Evolutionary conservation across 2,888 invertebrate species (phyloP), one percentile per base, ranked within the genome.

Genomic region (Listrodromus nycthemerus): DNA sequence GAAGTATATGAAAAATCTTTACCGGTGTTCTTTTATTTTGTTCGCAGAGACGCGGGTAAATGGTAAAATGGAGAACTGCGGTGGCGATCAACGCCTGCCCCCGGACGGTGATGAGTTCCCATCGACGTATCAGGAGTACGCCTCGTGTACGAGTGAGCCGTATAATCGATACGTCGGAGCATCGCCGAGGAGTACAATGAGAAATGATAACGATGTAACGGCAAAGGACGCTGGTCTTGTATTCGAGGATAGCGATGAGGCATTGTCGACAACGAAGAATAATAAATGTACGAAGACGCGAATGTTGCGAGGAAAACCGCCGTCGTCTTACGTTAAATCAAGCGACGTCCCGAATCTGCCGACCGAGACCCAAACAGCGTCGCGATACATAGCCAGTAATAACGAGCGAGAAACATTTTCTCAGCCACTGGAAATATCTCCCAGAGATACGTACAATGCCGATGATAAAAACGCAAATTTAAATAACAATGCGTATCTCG

Each of bases 31-130:
- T 73, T 52, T 69, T 61, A 58, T 61, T 74, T 50, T 79, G 37
- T 65, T 70, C 24, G 86, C 88, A 71, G 90, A 93, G 93, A 90
- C 89, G 86, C 90, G 70, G 87, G 92, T 90, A 89, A 89, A 93
- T 92, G 93, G 93, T 91, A 94, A 91, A 86, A 94, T 94, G 94
- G 94, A 94, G 88, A 93, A 93, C 89, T 94, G 94, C 87, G 95
- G 95, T 87, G 95, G 95, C 88, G 95, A 96, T 91, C 96, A 96
- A 70, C 95, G 97, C 89, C 96, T 96, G 92, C 97, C 97, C 87
- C 97, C 97, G 61, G 97, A 97, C 93, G 97, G 97, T 89, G 96
- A 97, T 93, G 97, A 97, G 93, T 97, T 97, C 92, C 97, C 97
- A 76, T 94, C 95, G 66, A 96, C 96, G 89, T 95, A 95, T 88